Evolutionary conservation across 2,888 invertebrate species (phyloP).

Genomic region (Erebia epiphron): DNA sequence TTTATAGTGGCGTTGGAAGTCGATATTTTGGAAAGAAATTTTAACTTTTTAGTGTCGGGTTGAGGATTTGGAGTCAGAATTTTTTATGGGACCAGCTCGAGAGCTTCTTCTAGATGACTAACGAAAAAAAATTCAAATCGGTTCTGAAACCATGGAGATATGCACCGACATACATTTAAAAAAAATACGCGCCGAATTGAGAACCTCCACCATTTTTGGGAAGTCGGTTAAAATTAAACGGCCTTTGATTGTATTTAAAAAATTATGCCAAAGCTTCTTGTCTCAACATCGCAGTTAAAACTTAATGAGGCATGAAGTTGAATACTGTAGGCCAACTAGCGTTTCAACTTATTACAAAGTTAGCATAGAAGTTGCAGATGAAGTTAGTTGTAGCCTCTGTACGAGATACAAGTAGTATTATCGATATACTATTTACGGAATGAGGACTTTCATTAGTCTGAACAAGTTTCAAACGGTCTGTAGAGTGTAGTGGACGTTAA

Average conservation of each 20-base stretch:
- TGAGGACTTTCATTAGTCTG: not conserved
- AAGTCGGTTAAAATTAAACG: too few relatives aligned
- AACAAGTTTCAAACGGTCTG: not conserved
- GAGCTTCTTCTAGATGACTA: too few relatives aligned
- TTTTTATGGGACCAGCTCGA: too few relatives aligned
- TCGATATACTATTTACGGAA: slow-evolving; percentile 44
- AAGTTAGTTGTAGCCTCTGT: slow-evolving; percentile 51
- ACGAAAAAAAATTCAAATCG: too few relatives aligned
- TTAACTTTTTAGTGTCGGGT: too few relatives aligned
- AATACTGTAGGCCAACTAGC: slow-evolving; percentile 45
- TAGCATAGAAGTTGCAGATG: slow-evolving; percentile 58
- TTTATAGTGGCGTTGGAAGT: too few relatives aligned
- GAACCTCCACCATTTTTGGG: too few relatives aligned
- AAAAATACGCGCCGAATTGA: too few relatives aligned
- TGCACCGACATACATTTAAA: too few relatives aligned
- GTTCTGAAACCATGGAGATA: too few relatives aligned
- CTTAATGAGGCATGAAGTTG: slow-evolving; percentile 65
- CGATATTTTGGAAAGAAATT: too few relatives aligned
- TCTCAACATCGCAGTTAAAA: slow-evolving; percentile 58
- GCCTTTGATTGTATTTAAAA: not conserved
- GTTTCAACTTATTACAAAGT: slow-evolving; percentile 60
- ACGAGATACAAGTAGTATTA: slow-evolving; percentile 56
- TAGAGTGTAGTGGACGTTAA: not conserved
- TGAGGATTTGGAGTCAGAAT: too few relatives aligned
- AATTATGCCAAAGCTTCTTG: slow-evolving; percentile 63